Base-by-base conservation (phyloP, 2,113 vertebrate species). In the Ammospiza caudacuta region DNA sequence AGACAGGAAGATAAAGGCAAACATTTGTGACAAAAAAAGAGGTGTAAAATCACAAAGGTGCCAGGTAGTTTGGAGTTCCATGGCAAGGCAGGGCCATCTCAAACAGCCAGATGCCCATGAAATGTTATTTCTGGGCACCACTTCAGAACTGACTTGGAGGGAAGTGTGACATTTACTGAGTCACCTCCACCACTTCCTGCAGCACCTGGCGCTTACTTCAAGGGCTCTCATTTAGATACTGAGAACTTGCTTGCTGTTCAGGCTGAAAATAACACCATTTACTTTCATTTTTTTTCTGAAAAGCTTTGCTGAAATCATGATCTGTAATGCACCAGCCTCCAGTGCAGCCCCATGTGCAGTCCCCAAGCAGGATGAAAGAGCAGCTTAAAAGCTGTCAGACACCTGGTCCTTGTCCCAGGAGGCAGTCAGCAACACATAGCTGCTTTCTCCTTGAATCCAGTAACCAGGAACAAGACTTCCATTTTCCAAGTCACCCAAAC, bases 141-240 rank as follows among this genome's bases (percentile, higher is more conserved):
- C 59, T 94, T 90, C 85, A 94, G 63, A 91, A 90, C 61, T 80
- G 84, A 94, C 86, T 95, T 93, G 81, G 73, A 95, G 93, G 88
- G 94, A 93, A 95, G 69, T 91, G 58, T 93, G 90, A 95, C 96
- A 95, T 87, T 95, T 95, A 96, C 93, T 97, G 94, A 96, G 89
- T 96, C 96, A 96, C 88, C 90, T 79, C 75, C 83, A 94, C 92
- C 89, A 95, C 93, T 96, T 96, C 95, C 95, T 96, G 90, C 82
- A 96, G 94, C 94, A 95, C 95, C 95, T 94, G 93, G 95, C 49
- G 66, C 89, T 94, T 58, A 94, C 89, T 96, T 97, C 87, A 94
- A 97, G 90, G 55, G 44, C 62, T 91, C 84, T 94, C 92, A 95
- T 95, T 95, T 95, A 96, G 92, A 88, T 95, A 95, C 92, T 78